phyloP scores from a whole-genome alignment of 1,140 invertebrate genomes.

The Drosophila punjabiensis region DNA sequence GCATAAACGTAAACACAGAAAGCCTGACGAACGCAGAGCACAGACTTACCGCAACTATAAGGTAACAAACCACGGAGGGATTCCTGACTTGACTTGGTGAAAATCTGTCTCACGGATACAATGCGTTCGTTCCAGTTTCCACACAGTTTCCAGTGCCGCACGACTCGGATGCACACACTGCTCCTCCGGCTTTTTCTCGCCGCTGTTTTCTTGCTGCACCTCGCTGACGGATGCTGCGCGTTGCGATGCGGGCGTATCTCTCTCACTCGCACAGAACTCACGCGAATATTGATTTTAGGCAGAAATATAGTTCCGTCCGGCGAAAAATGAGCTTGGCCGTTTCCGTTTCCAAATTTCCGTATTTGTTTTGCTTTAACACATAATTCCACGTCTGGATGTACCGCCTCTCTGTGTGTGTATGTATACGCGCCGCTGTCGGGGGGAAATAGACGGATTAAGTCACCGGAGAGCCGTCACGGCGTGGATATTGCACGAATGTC shows the following conservation, averaged over 20 bases:
- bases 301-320: not conserved
- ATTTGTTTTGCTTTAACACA: slow-evolving; percentile 33
- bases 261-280: slow-evolving; percentile 23
- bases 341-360: not conserved
- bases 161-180: slow-evolving; percentile 15
- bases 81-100: slow-evolving; percentile 26
- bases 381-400: slow-evolving; percentile 14
- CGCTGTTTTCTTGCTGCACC: slow-evolving; percentile 20
- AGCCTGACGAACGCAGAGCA: slow-evolving; percentile 34
- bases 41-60: slow-evolving; percentile 44
- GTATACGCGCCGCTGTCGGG: slow-evolving; percentile 34
- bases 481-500: slow-evolving; percentile 48
- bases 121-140: slow-evolving; percentile 40
- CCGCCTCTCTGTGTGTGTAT: slow-evolving; percentile 24
- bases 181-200: slow-evolving; percentile 34
- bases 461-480: slow-evolving; percentile 33
- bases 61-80: slow-evolving; percentile 10
- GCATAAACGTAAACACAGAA: slow-evolving; percentile 42
- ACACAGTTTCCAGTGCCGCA: slow-evolving; percentile 39
- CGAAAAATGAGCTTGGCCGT: not conserved
- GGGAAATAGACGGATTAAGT: slow-evolving; percentile 17
- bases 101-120: slow-evolving; percentile 30
- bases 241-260: slow-evolving; percentile 31
- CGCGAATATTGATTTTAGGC: slow-evolving; percentile 37
- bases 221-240: slow-evolving; percentile 37